Percentiles rank a stretch among this genome's conserved stretches.
phyloP scores from a whole-genome alignment of 1,140 invertebrate genomes.

The Dendroctonus ponderosae region DNA sequence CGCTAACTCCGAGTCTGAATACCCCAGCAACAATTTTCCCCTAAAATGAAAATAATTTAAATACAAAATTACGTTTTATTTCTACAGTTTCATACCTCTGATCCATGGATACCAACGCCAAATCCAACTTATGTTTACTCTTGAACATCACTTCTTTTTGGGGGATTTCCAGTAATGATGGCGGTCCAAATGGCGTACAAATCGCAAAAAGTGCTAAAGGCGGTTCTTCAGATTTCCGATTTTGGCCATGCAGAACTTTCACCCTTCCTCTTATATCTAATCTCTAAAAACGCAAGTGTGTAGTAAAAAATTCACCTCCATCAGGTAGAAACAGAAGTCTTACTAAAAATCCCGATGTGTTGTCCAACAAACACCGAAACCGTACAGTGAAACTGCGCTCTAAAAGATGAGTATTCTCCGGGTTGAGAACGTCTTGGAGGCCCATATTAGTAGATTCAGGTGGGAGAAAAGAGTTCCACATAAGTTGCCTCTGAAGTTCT shows the following conservation, averaged over 20 bases:
- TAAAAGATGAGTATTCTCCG: slow-evolving; percentile 83
- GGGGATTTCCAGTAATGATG: slow-evolving; percentile 82
- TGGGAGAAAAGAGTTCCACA: slow-evolving; percentile 94
- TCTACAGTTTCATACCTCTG: slow-evolving; percentile 64
- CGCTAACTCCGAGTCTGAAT: slow-evolving; percentile 86
- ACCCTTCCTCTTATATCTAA: slow-evolving; percentile 96
- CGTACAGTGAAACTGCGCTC: slow-evolving; percentile 95
- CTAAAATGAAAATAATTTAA: slow-evolving; percentile 55
- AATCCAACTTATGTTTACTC: slow-evolving; percentile 97
- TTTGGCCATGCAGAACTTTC: slow-evolving; percentile 94
- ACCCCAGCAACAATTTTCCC: slow-evolving; percentile 92
- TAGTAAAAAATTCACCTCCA: background rate
- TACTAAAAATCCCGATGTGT: slow-evolving; percentile 98
- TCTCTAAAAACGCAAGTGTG: slow-evolving; percentile 64
- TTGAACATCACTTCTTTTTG: slow-evolving; percentile 98
- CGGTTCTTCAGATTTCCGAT: slow-evolving; percentile 89
- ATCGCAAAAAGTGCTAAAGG: slow-evolving; percentile 93
- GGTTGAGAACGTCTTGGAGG: slow-evolving; percentile 78
- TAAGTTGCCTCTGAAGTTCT: slow-evolving; percentile 92
- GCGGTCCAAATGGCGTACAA: slow-evolving; percentile 97
- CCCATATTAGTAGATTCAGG: slow-evolving; percentile 74
- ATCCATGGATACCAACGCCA: slow-evolving; percentile 95
- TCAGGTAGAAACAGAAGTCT: slow-evolving; percentile 46
- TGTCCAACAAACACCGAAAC: slow-evolving; percentile 97
- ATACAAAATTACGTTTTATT: slow-evolving; percentile 16